Conservation (phyloP, 2,888 invertebrate species). For the Oligia latruncula region DNA sequence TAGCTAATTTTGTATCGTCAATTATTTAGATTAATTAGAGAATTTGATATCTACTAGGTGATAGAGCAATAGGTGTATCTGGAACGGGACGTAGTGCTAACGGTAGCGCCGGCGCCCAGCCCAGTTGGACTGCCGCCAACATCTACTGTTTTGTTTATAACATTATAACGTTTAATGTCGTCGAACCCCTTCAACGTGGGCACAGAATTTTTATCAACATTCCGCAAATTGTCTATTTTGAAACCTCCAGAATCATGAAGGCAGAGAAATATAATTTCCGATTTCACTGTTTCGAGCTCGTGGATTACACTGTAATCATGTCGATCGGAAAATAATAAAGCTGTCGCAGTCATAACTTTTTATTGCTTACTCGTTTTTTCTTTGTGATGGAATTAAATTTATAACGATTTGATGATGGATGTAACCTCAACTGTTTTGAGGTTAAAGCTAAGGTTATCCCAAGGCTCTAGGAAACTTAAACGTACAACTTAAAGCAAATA, state of each 20-base stretch:
- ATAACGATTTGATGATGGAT: constrained; percentile 9
- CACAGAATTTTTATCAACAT: constrained; percentile 49
- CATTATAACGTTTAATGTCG: constrained; percentile 77
- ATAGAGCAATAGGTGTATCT: constrained; percentile 80
- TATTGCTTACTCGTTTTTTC: constrained; percentile 29
- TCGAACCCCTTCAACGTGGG: constrained; percentile 57
- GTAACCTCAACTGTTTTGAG: neutral
- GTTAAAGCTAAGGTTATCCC: neutral
- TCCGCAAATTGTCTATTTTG: constrained; percentile 30
- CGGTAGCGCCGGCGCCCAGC: constrained; percentile 85
- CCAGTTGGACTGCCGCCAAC: constrained; percentile 85
- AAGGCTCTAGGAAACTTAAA: neutral
- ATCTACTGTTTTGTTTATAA: constrained; percentile 86
- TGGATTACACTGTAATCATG: constrained; percentile 40
- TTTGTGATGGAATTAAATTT: constrained; percentile 29
- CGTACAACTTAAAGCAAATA: neutral
- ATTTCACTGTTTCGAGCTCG: constrained; percentile 24
- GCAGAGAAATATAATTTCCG: constrained; percentile 21
- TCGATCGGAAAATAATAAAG: constrained; percentile 41
- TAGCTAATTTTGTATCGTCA: neutral
- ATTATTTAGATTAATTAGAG: constrained; percentile 50
- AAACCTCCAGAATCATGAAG: constrained; percentile 20
- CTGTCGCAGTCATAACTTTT: constrained; percentile 39
- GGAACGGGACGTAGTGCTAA: constrained; percentile 73
- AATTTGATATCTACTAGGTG: constrained; percentile 69